Conservation (phyloP, 2,797 vertebrate species). For the Lithobates pipiens region DNA sequence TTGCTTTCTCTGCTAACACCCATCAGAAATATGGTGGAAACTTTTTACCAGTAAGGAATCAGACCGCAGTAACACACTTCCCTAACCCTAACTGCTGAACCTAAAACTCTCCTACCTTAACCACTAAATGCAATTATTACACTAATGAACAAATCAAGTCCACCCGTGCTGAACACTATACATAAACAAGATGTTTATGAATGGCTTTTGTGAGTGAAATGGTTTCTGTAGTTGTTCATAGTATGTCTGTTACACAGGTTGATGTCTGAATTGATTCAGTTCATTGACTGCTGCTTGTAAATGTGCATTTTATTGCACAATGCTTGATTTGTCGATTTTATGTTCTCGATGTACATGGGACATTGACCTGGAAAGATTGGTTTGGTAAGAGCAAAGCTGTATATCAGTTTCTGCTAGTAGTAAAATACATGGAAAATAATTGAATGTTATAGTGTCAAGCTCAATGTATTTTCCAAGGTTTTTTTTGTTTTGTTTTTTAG, state of each 20-base stretch:
- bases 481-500: neutral
- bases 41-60: too few species aligned
- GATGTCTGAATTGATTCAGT: conserved; percentile 1
- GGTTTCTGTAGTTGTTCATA: neutral
- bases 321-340: conserved; percentile 8
- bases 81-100: too few species aligned
- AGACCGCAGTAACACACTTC: too few species aligned
- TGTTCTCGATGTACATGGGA: conserved; percentile 11
- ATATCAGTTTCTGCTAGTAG: neutral
- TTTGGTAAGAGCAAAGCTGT: neutral
- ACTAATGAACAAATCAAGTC: too few species aligned
- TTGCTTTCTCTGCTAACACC: too few species aligned
- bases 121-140: too few species aligned
- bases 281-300: conserved; percentile 8
- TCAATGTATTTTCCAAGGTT: neutral
- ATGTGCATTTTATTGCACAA: conserved; percentile 6
- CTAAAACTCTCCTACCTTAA: too few species aligned
- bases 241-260: neutral
- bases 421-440: neutral
- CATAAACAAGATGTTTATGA: neutral
- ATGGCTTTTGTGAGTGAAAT: neutral
- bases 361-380: conserved; percentile 16
- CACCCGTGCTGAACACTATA: too few species aligned
- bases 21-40: too few species aligned
- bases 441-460: neutral